Conservation (phyloP, 92 coral and sea anemone species). For the Bergia puertoricense region DNA sequence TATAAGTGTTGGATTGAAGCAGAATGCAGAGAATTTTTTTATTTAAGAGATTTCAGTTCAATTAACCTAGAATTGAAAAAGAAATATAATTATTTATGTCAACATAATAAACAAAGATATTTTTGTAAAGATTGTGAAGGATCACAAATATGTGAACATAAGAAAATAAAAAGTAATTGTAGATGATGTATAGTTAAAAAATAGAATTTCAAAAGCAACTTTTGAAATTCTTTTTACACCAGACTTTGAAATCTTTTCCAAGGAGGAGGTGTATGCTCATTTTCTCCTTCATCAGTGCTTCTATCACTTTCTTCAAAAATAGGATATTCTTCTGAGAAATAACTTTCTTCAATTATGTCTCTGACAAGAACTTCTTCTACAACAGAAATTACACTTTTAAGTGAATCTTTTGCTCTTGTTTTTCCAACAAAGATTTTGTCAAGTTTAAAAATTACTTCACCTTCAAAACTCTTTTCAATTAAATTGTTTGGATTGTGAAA, state of each 20-base stretch:
- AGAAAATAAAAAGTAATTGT: neutral
- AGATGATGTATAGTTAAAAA: neutral
- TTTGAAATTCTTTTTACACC: neutral
- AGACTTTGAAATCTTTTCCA: neutral
- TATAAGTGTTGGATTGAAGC: neutral
- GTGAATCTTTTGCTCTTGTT: neutral
- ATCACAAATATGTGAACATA: neutral
- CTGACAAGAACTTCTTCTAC: conserved; percentile 12
- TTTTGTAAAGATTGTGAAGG: neutral
- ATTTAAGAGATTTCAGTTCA: neutral
- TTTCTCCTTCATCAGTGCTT: neutral
- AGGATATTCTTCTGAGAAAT: too few relatives aligned
- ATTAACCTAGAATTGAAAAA: neutral
- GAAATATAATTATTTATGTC: conserved; percentile 11
- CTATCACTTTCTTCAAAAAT: too few relatives aligned
- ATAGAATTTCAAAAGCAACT: neutral
- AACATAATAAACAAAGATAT: neutral
- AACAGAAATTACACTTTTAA: neutral
- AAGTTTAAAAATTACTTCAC: neutral
- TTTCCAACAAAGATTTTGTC: neutral
- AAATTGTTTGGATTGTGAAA: neutral
- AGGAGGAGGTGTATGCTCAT: conserved; percentile 22
- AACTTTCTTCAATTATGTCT: neutral
- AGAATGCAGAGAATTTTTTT: neutral
- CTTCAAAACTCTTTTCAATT: conserved; percentile 18